These are phyloP conservation scores for Euglossa dilemma DNA, from an alignment of 1,140 invertebrate genomes.

Conservation along the genomic window DNA sequence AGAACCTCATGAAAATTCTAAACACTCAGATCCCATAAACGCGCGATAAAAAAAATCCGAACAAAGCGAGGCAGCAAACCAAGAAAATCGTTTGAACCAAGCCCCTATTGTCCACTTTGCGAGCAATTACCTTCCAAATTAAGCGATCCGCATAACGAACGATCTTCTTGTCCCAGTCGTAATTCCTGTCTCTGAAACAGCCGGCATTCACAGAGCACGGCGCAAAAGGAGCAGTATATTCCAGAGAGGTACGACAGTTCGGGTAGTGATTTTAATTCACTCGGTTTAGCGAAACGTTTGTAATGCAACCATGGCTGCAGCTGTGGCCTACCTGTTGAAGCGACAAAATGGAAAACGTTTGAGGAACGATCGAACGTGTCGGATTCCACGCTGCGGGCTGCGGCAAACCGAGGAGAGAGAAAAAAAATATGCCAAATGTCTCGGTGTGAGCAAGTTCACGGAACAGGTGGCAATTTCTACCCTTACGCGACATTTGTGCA, in stretches of 20 bases:
- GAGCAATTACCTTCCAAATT: not conserved
- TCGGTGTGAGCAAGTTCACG: no score
- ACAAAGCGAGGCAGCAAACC: no score
- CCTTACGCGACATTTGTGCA: not conserved
- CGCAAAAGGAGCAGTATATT: not conserved
- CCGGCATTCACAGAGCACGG: not conserved
- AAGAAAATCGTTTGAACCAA: not conserved
- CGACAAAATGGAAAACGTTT: constrained; percentile 51
- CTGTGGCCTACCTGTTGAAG: constrained; percentile 63
- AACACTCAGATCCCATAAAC: no score
- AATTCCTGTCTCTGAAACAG: not conserved
- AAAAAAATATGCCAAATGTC: not conserved
- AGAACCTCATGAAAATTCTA: no score
- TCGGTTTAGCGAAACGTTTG: constrained; percentile 25
- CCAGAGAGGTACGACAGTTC: not conserved
- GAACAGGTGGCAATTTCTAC: not conserved
- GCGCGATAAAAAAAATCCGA: no score
- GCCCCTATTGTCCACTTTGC: not conserved
- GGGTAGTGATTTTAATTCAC: constrained; percentile 13
- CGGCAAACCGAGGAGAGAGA: not conserved
- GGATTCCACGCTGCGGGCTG: constrained; percentile 4
- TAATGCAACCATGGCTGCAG: constrained; percentile 29
- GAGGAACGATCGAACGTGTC: constrained; percentile 10
- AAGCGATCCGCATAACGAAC: not conserved
- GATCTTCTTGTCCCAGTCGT: not conserved